Conservation (phyloP, 2,113 vertebrate species). For the Sebastes schlegelii region DNA sequence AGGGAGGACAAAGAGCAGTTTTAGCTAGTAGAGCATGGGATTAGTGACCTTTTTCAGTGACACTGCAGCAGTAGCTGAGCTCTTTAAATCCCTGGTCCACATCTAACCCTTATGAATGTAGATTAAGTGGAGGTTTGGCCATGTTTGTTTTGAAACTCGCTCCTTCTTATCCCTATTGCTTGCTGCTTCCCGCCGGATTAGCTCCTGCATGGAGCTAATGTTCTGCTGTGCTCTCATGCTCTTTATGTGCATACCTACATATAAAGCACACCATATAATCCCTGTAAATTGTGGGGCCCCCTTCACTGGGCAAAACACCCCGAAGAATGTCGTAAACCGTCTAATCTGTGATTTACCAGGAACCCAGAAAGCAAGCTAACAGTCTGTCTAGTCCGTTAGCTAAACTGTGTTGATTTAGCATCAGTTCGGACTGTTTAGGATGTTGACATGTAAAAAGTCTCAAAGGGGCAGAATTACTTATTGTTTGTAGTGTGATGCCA, state of each 20-base stretch:
- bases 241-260: conserved; percentile 80
- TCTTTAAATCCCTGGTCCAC: conserved; percentile 38
- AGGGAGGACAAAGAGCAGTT: conserved; percentile 47
- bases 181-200: conserved; percentile 74
- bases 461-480: neutral
- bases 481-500: neutral
- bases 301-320: conserved; percentile 67
- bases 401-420: conserved; percentile 42
- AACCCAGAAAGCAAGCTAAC: conserved; percentile 51
- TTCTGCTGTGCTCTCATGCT: conserved; percentile 63
- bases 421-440: conserved; percentile 17
- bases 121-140: conserved; percentile 70
- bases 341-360: conserved; percentile 81
- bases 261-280: conserved; percentile 76
- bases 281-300: conserved; percentile 69
- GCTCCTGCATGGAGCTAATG: conserved; percentile 58
- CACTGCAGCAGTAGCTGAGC: conserved; percentile 60
- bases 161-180: conserved; percentile 65
- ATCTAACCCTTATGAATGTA: conserved; percentile 66
- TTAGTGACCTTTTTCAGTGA: conserved; percentile 57
- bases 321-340: conserved; percentile 83
- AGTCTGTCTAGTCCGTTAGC: conserved; percentile 28
- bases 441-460: neutral
- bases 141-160: conserved; percentile 81
- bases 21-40: conserved; percentile 24